A percentile compares a stretch with the other conserved stretches of the same genome.
Conservation (phyloP, 2,113 vertebrate species). For the Eleginops maclovinus region DNA sequence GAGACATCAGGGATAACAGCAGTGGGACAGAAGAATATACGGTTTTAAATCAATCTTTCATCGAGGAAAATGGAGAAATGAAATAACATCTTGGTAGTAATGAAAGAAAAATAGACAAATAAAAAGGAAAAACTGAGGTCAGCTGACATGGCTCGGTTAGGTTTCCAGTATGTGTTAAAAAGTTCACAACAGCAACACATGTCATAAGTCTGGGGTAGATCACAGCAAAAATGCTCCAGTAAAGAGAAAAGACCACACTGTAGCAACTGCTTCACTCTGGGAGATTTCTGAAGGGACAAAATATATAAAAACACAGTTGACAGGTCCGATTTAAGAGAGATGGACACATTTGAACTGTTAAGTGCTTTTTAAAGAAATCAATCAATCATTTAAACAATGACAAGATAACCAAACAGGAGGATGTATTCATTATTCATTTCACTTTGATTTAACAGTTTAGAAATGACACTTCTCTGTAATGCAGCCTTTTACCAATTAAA, state of each 20-base stretch:
- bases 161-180: constrained; percentile 73
- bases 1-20: constrained; percentile 39
- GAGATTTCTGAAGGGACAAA: not conserved
- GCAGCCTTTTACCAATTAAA: not conserved
- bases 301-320: not conserved
- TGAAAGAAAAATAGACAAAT: constrained; percentile 8
- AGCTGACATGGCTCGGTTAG: constrained; percentile 75
- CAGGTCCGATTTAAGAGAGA: not conserved
- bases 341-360: constrained; percentile 15
- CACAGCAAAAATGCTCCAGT: constrained; percentile 49
- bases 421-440: not conserved
- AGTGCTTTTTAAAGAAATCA: constrained; percentile 64
- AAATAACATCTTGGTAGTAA: constrained; percentile 13
- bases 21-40: constrained; percentile 28
- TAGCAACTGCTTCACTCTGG: constrained; percentile 2
- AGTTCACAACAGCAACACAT: constrained; percentile 60
- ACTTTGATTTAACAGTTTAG: not conserved
- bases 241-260: constrained; percentile 32
- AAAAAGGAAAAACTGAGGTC: constrained; percentile 68
- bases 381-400: no score
- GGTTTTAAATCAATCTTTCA: constrained; percentile 14
- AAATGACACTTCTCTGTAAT: not conserved
- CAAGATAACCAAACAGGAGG: not conserved
- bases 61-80: constrained; percentile 1
- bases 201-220: constrained; percentile 45